Evolutionary conservation across 1,140 invertebrate genomes (phyloP).

Genomic region (Cataglyphis hispanica): DNA sequence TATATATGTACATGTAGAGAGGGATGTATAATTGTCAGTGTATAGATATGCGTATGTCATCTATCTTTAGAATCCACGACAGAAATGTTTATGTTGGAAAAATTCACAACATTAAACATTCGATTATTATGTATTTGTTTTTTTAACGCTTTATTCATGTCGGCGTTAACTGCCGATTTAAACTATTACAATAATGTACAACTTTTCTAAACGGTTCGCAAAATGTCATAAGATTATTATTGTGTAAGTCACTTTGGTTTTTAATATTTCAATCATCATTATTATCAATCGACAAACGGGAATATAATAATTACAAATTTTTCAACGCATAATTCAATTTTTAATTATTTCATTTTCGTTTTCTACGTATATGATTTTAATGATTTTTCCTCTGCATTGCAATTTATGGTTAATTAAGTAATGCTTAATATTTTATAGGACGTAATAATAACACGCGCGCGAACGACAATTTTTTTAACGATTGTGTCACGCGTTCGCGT

Average conservation of each 20-base stretch:
- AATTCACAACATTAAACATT: conserved; percentile 10
- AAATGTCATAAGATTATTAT: not conserved
- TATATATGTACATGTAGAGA: conserved; percentile 3
- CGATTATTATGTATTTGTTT: not conserved
- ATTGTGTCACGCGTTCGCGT: conserved; percentile 57
- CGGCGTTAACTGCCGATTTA: not conserved
- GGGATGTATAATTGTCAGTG: conserved; percentile 6
- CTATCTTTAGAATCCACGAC: conserved; percentile 2
- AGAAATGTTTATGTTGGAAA: conserved; percentile 12
- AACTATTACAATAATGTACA: not conserved
- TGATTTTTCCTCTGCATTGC: not conserved
- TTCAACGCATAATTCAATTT: not conserved
- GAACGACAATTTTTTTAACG: conserved; percentile 35
- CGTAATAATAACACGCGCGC: conserved; percentile 30
- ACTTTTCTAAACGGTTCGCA: not conserved
- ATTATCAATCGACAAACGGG: not conserved
- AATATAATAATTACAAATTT: conserved; percentile 11
- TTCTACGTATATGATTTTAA: conserved; percentile 12
- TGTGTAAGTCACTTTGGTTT: not conserved
- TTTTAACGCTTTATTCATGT: not conserved
- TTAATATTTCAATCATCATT: not conserved
- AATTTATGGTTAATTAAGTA: conserved; percentile 53
- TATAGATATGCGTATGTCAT: not conserved
- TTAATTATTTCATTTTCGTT: conserved; percentile 4
- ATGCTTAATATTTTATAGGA: conserved; percentile 42